Evolutionary conservation across 2,888 invertebrate genomes (phyloP).

Genomic region (Phyllotreta cruciferae): DNA sequence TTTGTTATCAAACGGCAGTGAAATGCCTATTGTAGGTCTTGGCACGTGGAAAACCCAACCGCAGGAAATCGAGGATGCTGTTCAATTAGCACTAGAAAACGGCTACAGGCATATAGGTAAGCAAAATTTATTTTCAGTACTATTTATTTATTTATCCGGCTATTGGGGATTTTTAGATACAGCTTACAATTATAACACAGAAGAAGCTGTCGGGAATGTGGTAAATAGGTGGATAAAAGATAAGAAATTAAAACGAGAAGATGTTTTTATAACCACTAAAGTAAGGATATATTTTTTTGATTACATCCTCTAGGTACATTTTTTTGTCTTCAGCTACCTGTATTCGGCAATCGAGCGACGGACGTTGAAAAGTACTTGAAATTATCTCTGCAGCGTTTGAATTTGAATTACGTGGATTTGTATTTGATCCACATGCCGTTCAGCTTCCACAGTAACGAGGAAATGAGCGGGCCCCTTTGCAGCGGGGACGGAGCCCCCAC

Average conservation of each 20-base stretch:
- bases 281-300: conserved; percentile 58
- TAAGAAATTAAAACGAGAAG: conserved; percentile 71
- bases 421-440: conserved; percentile 82
- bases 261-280: conserved; percentile 84
- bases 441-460: conserved; percentile 66
- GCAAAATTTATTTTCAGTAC: conserved; percentile 5
- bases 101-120: conserved; percentile 74
- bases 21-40: conserved; percentile 75
- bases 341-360: conserved; percentile 71
- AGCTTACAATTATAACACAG: conserved; percentile 81
- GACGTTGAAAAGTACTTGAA: conserved; percentile 72
- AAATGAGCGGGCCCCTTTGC: conserved; percentile 64
- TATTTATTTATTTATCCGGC: neutral
- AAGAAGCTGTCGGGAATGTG: conserved; percentile 75
- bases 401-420: conserved; percentile 76
- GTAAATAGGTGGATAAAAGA: conserved; percentile 70
- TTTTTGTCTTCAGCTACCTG: conserved; percentile 66
- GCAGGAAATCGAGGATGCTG: conserved; percentile 69
- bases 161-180: conserved; percentile 64
- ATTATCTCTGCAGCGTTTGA: conserved; percentile 69
- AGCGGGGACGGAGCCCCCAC: conserved; percentile 68
- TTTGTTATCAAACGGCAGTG: conserved; percentile 59
- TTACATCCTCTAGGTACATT: neutral
- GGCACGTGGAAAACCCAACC: conserved; percentile 77
- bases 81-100: conserved; percentile 69